A percentile compares a stretch with the other conserved stretches of the same genome.
phyloP scores from a whole-genome alignment of 1,140 invertebrate genomes.

The Melipona quadrifasciata region DNA sequence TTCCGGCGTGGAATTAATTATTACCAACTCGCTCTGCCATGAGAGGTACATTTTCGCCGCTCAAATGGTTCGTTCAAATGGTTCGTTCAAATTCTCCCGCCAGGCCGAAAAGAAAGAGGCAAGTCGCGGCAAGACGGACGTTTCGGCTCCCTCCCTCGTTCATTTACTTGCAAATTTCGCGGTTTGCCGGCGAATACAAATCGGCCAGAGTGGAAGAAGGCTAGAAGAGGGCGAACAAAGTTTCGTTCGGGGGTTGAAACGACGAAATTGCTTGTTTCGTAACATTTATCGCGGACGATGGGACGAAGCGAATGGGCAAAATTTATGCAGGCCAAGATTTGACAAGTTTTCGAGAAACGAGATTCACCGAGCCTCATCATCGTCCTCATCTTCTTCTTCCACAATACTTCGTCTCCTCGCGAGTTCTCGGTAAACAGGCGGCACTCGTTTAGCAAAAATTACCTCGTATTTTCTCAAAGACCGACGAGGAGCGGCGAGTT shows the following conservation, averaged over 20 bases:
- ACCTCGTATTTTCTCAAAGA: neutral
- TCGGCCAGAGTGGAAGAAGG: neutral
- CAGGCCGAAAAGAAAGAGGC: neutral
- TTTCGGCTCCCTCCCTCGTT: slow-evolving; percentile 44
- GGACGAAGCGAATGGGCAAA: neutral
- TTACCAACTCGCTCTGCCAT: neutral
- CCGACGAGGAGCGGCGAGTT: neutral
- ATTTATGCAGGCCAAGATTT: slow-evolving; percentile 43
- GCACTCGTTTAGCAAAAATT: slow-evolving; percentile 35
- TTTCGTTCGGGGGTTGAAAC: slow-evolving; percentile 32
- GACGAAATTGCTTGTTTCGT: slow-evolving; percentile 47
- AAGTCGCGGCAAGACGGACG: slow-evolving; percentile 46
- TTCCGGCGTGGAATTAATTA: neutral
- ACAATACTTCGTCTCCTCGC: too few species aligned
- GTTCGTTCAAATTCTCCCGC: slow-evolving; percentile 46
- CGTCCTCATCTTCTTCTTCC: neutral
- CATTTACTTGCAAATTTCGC: slow-evolving; percentile 67
- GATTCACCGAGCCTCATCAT: neutral
- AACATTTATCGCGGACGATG: slow-evolving; percentile 33
- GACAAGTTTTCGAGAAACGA: slow-evolving; percentile 37
- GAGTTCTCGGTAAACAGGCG: slow-evolving; percentile 29
- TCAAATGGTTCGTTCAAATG: slow-evolving; percentile 50
- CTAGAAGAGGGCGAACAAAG: neutral
- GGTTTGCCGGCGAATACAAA: slow-evolving; percentile 46
- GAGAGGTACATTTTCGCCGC: slow-evolving; percentile 54